phyloP scores from a whole-genome alignment of 1,140 invertebrate genomes.

The Lucilia sericata region DNA sequence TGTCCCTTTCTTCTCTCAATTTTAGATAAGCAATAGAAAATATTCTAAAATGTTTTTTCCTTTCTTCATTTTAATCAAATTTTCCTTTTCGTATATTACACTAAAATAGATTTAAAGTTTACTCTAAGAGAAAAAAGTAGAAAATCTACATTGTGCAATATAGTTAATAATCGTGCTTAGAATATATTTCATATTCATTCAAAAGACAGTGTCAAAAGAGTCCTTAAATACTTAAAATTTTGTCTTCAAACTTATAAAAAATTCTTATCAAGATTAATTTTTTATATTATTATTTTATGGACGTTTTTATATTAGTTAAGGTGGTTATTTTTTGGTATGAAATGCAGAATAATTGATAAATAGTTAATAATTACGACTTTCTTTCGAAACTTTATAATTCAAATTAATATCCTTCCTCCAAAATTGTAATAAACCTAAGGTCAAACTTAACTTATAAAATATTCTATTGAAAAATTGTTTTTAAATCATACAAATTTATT shows the following conservation, averaged over 20 bases:
- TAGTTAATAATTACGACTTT: too few relatives aligned
- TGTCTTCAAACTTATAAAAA: constrained; percentile 38
- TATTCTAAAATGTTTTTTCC: background rate
- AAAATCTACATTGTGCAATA: background rate
- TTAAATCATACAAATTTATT: too few relatives aligned
- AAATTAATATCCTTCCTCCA: too few relatives aligned
- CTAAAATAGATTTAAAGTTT: constrained; percentile 10
- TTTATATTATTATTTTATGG: constrained; percentile 35
- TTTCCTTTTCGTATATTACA: background rate
- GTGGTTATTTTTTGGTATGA: too few relatives aligned
- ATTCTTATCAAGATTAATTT: constrained; percentile 41
- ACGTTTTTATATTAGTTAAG: background rate
- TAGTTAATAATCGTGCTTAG: background rate
- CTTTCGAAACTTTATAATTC: too few relatives aligned
- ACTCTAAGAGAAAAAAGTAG: background rate
- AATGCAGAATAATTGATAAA: too few relatives aligned
- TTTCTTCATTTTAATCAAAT: constrained; percentile 32
- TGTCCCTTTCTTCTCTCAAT: background rate
- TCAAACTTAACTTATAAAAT: too few relatives aligned
- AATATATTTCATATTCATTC: background rate
- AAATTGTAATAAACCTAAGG: too few relatives aligned
- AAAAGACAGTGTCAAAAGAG: background rate
- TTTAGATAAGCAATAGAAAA: background rate
- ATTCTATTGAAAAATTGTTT: too few relatives aligned
- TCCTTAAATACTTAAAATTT: constrained; percentile 16